Conservation (phyloP, 1,140 invertebrate genomes). For the Coelopa frigida region DNA sequence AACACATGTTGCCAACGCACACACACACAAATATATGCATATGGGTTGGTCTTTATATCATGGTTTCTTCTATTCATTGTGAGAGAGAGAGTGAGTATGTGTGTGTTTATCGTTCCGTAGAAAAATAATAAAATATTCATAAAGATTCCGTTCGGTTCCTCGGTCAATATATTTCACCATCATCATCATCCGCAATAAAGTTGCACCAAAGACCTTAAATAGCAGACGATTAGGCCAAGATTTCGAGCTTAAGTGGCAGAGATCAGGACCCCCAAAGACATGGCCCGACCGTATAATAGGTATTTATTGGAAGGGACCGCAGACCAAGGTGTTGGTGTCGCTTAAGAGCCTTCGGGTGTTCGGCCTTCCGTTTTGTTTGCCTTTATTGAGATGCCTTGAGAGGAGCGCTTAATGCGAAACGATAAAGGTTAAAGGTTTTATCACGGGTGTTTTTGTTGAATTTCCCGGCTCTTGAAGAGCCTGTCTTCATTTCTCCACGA, state of each 20-base stretch:
- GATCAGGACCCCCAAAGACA: background rate
- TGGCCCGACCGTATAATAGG: background rate
- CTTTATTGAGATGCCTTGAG: no score
- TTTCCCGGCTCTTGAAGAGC: no score
- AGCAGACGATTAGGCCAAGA: background rate
- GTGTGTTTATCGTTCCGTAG: background rate
- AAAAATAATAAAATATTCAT: background rate
- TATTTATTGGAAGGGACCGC: background rate
- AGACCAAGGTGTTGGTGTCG: no score
- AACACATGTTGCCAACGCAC: background rate
- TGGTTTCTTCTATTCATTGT: background rate
- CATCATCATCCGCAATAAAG: background rate
- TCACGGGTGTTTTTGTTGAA: no score
- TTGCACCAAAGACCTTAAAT: background rate
- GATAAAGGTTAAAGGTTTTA: no score
- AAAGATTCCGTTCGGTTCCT: no score
- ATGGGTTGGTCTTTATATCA: background rate
- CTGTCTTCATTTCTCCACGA: no score
- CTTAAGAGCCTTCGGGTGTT: no score
- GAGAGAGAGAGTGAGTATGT: background rate
- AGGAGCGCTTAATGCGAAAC: no score
- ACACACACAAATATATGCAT: background rate
- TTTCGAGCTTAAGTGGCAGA: background rate
- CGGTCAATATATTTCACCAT: no score
- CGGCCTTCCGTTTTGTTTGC: no score